Evolutionary conservation across 1,140 invertebrate genomes (phyloP).

Genomic region (Phenacoccus solenopsis): DNA sequence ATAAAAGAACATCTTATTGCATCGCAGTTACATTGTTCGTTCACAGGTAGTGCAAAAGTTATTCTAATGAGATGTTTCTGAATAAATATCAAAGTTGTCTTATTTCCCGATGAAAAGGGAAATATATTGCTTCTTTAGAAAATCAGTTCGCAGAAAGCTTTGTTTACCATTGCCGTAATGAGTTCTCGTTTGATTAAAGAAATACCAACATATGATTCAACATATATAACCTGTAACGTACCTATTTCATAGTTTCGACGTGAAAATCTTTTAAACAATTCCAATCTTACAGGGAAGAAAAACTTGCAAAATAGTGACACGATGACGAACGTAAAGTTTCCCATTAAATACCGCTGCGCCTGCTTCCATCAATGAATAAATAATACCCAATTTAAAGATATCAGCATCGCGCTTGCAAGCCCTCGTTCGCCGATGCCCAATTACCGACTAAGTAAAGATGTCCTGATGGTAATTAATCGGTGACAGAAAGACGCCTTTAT

Average conservation of each 20-base stretch:
- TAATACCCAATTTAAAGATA: too few species aligned
- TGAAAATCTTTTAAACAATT: neutral
- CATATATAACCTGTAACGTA: neutral
- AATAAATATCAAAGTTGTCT: constrained; percentile 3
- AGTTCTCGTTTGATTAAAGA: constrained; percentile 2
- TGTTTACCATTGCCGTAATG: neutral
- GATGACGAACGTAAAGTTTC: too few species aligned
- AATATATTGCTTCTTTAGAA: neutral
- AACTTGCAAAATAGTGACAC: neutral
- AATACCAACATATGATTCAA: neutral
- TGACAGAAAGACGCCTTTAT: constrained; percentile 14
- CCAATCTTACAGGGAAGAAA: neutral
- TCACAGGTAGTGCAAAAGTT: neutral
- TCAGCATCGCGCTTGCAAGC: too few species aligned
- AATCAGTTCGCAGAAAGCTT: neutral
- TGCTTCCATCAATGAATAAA: too few species aligned
- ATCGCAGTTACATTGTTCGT: neutral
- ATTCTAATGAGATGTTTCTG: constrained; percentile 2
- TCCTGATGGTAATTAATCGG: constrained; percentile 10
- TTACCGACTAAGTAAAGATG: neutral
- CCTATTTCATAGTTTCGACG: neutral
- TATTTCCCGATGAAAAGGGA: neutral
- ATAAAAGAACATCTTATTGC: neutral
- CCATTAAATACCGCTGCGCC: too few species aligned
- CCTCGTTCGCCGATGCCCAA: too few species aligned